Conservation (phyloP, 2,113 vertebrate genomes). For the Tor tambroides region DNA sequence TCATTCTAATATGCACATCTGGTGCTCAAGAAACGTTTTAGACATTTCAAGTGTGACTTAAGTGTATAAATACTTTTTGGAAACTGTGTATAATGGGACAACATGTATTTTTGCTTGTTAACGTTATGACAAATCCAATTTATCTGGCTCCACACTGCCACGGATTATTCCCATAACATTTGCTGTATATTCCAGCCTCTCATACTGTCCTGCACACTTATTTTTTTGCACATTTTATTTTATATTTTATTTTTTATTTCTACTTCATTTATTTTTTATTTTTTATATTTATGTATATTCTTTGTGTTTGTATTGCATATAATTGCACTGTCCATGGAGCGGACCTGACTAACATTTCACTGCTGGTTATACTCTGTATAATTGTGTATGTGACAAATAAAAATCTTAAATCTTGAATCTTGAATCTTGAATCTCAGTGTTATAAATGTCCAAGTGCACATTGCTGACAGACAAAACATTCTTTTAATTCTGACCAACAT, state of each 20-base stretch:
- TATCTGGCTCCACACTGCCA: constrained; percentile 87
- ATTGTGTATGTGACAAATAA: too few relatives aligned
- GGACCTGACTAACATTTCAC: too few relatives aligned
- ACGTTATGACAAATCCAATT: constrained; percentile 32
- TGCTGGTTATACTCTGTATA: too few relatives aligned
- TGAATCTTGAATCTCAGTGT: too few relatives aligned
- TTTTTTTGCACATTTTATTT: too few relatives aligned
- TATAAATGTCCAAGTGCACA: constrained; percentile 81
- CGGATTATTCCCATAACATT: constrained; percentile 89
- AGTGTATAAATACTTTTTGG: background rate
- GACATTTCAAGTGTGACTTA: background rate
- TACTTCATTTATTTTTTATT: too few relatives aligned
- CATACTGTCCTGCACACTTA: too few relatives aligned
- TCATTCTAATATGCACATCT: background rate
- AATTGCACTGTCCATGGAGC: too few relatives aligned
- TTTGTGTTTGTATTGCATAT: too few relatives aligned
- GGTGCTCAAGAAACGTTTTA: background rate
- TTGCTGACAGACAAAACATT: constrained; percentile 69
- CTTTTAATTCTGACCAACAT: background rate
- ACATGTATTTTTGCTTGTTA: background rate
- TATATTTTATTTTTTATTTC: too few relatives aligned
- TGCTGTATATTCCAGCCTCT: constrained; percentile 74
- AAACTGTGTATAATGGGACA: background rate
- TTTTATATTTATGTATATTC: too few relatives aligned
- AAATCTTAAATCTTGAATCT: too few relatives aligned